Evolutionary conservation across 2,888 invertebrate genomes (phyloP), one percentile per base, ranked within the genome.

Genomic region (Mylabris sibirica): DNA sequence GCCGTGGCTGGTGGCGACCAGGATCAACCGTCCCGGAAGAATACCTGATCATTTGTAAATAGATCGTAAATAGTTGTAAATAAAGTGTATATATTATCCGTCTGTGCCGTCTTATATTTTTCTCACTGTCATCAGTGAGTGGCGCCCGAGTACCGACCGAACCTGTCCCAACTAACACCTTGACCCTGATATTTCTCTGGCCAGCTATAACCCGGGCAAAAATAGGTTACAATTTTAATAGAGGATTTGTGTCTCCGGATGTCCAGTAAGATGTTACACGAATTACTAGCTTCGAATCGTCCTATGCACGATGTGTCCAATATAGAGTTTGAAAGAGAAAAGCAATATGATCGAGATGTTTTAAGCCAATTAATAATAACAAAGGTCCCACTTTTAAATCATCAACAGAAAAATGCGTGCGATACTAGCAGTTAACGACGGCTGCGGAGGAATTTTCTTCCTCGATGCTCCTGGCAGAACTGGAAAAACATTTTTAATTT

Each of bases 401-500:
- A 59, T 20, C 22, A 2, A 59, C 1, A 59, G n/a, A n/a, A n/a
- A n/a, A n/a, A n/a, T n/a, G n/a, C n/a, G n/a, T 26, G 3, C 59
- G 5, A 59, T 59, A 22, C 2, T 20, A n/a, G 2, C 6, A n/a
- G 6, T 41, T 41, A n/a, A 41, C 5, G n/a, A 41, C n/a, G 41
- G 41, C 14, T n/a, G 2, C 2, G 41, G 41, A 3, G 20, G 64
- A 9, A 20, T 64, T 30, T 59, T 5, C 53, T 77, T 77, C 64
- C 63, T 78, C 26, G 76, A 79, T 73, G 75, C 77, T 24, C 75
- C 75, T 24, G 77, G 76, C 57, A 75, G 84, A 26, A 83, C 82
- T 67, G 57, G 57, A 2, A 85, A 85, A 78, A 84, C 82, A 41
- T 85, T 82, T 73, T 65, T 85, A 1, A 81, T 85, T 60, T 78